Conservation (phyloP, 2,797 vertebrate species). For the Notoglanidium macrostoma region DNA sequence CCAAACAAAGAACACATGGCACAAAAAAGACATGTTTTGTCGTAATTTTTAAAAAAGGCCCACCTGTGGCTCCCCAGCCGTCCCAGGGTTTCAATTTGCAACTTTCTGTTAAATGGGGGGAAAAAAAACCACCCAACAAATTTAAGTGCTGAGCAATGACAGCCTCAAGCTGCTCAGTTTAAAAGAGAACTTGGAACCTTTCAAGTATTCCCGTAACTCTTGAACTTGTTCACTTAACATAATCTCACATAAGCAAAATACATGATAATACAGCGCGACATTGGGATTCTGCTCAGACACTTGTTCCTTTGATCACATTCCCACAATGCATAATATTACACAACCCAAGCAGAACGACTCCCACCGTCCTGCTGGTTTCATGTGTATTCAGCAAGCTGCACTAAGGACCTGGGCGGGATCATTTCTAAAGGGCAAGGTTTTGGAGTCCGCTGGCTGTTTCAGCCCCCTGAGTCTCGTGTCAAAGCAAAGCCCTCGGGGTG, state of each 20-base stretch:
- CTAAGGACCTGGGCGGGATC: neutral
- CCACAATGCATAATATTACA: constrained; percentile 19
- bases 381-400: neutral
- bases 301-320: constrained; percentile 31
- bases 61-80: neutral
- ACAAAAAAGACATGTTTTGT: neutral
- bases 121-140: neutral
- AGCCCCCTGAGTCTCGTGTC: constrained; percentile 27
- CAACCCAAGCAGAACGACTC: neutral
- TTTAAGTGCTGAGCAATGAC: constrained; percentile 25
- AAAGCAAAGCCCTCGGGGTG: constrained; percentile 33
- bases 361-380: neutral
- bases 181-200: constrained; percentile 1
- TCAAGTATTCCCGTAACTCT: neutral
- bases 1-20: neutral
- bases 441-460: constrained; percentile 34
- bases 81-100: constrained; percentile 17
- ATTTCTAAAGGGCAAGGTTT: constrained; percentile 42
- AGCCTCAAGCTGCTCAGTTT: neutral
- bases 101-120: neutral
- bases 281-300: neutral
- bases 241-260: constrained; percentile 12
- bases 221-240: neutral
- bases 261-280: constrained; percentile 25
- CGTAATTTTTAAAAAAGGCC: neutral